Conservation (phyloP, 2,888 invertebrate genomes). For the Melanophora roralis region DNA sequence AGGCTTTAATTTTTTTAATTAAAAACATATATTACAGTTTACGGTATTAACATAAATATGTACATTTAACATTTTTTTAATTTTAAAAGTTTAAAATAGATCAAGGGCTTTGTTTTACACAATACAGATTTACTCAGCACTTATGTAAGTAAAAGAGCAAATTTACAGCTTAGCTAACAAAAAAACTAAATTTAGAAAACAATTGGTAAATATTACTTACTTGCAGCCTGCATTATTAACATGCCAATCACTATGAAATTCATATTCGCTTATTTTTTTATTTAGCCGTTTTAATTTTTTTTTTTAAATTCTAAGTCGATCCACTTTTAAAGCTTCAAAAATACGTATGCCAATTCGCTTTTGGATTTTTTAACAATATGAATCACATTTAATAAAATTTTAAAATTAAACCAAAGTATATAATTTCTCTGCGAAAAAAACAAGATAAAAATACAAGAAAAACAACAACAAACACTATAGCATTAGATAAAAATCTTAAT, state of each 20-base stretch:
- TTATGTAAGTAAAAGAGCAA: background rate
- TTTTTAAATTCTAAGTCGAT: conserved; percentile 9
- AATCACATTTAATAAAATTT: conserved; percentile 18
- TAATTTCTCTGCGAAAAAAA: conserved; percentile 27
- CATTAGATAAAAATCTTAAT: conserved; percentile 28
- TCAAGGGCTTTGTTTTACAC: no score
- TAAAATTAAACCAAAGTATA: conserved; percentile 51
- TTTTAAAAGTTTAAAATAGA: no score
- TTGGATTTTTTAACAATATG: conserved; percentile 14
- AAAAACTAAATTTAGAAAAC: background rate
- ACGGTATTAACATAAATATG: no score
- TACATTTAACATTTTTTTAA: no score
- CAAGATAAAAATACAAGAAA: background rate
- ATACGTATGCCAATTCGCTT: conserved; percentile 45
- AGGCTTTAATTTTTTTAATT: no score
- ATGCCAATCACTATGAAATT: conserved; percentile 74
- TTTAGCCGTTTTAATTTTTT: background rate
- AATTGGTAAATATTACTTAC: conserved; percentile 65
- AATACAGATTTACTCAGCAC: no score
- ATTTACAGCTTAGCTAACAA: conserved; percentile 12
- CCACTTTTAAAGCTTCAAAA: conserved; percentile 30
- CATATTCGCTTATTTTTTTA: conserved; percentile 66
- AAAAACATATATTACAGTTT: no score
- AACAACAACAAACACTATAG: conserved; percentile 10
- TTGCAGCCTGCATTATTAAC: conserved; percentile 74